Percentiles rank a stretch among this genome's conserved stretches.
Conservation (phyloP, 2,113 vertebrate genomes). For the Salvelinus namaycush region DNA sequence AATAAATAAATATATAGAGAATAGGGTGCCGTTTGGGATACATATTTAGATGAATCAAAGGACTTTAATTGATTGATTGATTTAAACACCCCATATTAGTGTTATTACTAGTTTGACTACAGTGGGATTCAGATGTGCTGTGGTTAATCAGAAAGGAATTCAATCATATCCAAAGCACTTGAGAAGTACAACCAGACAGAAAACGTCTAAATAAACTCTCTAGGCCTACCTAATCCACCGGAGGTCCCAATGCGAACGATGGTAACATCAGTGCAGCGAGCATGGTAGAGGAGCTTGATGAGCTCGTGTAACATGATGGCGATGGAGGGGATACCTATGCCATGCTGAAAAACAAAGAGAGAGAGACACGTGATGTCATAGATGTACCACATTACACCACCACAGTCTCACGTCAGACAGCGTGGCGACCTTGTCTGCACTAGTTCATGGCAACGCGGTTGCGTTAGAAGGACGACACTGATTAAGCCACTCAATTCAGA, state of each 20-base stretch:
- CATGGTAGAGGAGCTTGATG: constrained; percentile 84
- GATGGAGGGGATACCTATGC: constrained; percentile 92
- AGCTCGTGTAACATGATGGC: constrained; percentile 87
- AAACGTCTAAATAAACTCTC: neutral
- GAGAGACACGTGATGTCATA: neutral
- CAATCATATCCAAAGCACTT: neutral
- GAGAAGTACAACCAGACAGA: neutral
- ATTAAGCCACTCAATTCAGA: neutral
- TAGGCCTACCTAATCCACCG: constrained; percentile 81
- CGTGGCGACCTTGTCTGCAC: too few species aligned
- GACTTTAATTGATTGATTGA: too few species aligned
- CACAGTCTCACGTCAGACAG: too few species aligned
- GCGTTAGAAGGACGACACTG: too few species aligned
- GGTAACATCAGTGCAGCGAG: constrained; percentile 78
- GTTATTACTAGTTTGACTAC: too few species aligned
- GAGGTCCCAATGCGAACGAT: constrained; percentile 86
- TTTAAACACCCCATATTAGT: too few species aligned
- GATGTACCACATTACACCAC: neutral
- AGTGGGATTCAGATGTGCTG: too few species aligned
- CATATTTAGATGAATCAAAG: too few species aligned
- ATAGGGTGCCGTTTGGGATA: too few species aligned
- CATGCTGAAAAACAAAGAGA: constrained; percentile 82
- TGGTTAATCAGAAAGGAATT: neutral
- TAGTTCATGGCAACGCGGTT: too few species aligned
- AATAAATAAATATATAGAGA: too few species aligned